Base-by-base conservation (phyloP, 2,113 vertebrate genomes). In the Ginglymostoma cirratum region DNA sequence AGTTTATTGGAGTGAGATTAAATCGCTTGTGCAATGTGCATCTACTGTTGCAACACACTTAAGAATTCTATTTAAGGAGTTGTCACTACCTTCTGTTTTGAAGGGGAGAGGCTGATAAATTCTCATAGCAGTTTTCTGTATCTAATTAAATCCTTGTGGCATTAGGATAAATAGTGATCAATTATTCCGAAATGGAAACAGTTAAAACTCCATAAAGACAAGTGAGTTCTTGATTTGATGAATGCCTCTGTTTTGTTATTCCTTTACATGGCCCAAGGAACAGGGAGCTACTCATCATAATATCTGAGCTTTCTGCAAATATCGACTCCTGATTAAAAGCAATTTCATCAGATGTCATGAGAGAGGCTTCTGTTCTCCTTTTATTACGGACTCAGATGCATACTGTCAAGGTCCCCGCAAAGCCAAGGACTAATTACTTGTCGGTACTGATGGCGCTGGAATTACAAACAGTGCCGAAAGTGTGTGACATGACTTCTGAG, bases 241-340 rank as follows among this genome's bases (percentile, higher is more conserved):
- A 45, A 70, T 94, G 93, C 52, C 48, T 70, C 42, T 42, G n/a
- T 93, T 65, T 65, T 23, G n/a, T 23, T 67, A 48, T 38, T n/a
- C 61, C 90, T 95, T 34, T 72, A 34, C 69, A 72, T 76, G 45
- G 42, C 67, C n/a, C 45, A 70, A 48, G 93, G 67, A 42, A 27
- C 7, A 48, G 66, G 70, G 45, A 94, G 38, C 34, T 48, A 94
- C 30, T 70, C 93, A 70, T 45, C 93, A 48, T 94, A 70, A 70
- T 94, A 94, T 92, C 87, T 30, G 67, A 17, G 55, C 21, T 70
- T 70, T 42, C 66, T 94, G 93, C 67, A 94, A 48, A 72, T 94
- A 94, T 94, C 21, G 66, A 94, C 93, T 66, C 6, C 66, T 70
- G 66, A 94, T 94, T 94, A 94, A 94, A 94, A 70, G 38, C 24